Evolutionary conservation across 2,888 invertebrate genomes (phyloP), one percentile per base, ranked within the genome.

Genomic region (Phalera bucephala): DNA sequence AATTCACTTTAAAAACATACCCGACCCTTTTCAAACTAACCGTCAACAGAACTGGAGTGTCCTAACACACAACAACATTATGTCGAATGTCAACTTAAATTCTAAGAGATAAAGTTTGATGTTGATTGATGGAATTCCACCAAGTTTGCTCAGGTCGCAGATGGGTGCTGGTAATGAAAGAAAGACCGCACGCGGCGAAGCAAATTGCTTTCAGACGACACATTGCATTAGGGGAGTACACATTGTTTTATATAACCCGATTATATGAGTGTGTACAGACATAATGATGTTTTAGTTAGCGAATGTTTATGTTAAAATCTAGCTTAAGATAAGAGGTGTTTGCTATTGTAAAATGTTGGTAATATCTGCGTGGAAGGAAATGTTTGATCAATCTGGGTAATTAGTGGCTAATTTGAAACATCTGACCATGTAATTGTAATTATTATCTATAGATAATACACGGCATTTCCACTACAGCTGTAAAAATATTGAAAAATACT

Each of bases 141-240:
- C 27, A 39, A 45, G 25, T 45, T 36, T 38, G 33, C 33, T 47
- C 37, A 46, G 36, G 52, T 52, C 40, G 47, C 48, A 55, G 48
- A 56, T 57, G 54, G 60, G 62, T 48, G 51, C 42, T 44, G 61
- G 74, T 83, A 80, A 82, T 81, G 79, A 81, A 80, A 79, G 75
- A 75, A 78, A 71, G 82, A 80, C 84, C 82, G 68, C 84, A 80
- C 66, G 77, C 72, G 63, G 81, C 50, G 83, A 68, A 64, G 79
- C 82, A 88, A 87, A 88, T 88, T 82, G 86, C 80, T 85, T 86
- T 84, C 72, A 78, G 80, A 87, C 84, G 87, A 85, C 81, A 80
- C 65, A 75, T 77, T 71, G 76, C 85, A 85, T 86, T 85, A 84
- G 55, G 56, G 53, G 41, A 37, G 40, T 56, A 54, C 50, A 40